Percentiles rank a stretch among this genome's conserved stretches.
These are phyloP conservation scores for Salarias fasciatus DNA, from an alignment of 2,797 vertebrate genomes.

Conservation along the genomic window DNA sequence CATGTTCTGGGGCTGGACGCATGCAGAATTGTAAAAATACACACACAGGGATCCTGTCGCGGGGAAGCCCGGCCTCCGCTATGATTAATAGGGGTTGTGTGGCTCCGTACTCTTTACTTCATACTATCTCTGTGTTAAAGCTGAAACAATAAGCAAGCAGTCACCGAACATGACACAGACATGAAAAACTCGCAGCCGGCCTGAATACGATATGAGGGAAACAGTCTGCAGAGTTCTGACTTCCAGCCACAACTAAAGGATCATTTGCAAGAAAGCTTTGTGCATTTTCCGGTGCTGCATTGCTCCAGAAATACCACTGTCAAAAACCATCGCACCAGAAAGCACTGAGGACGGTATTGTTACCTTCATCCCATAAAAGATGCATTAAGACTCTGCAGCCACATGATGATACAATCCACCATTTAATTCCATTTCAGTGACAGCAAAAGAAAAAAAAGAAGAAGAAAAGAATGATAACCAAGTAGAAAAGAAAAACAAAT, in stretches of 20 bases:
- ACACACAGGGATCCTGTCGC: conserved; percentile 50
- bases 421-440: too few species aligned
- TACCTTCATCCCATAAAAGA: too few species aligned
- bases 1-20: conserved; percentile 30
- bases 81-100: conserved; percentile 83
- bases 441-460: too few species aligned
- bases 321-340: too few species aligned
- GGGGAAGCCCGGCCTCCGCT: conserved; percentile 72
- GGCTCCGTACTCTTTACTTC: conserved; percentile 61
- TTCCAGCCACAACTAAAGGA: conserved; percentile 16
- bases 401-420: too few species aligned
- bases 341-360: too few species aligned
- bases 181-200: conserved; percentile 65
- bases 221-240: conserved; percentile 36
- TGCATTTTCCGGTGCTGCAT: conserved; percentile 6
- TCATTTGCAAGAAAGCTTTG: conserved; percentile 18
- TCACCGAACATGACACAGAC: conserved; percentile 81
- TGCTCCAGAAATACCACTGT: background rate
- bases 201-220: conserved; percentile 32
- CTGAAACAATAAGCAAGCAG: conserved; percentile 86
- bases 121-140: conserved; percentile 78
- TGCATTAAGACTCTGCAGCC: too few species aligned
- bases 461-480: background rate
- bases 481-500: too few species aligned
- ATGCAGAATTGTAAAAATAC: conserved; percentile 50